phyloP scores from a whole-genome alignment of 2,113 vertebrate species.

The Benitochromis conjunctus region DNA sequence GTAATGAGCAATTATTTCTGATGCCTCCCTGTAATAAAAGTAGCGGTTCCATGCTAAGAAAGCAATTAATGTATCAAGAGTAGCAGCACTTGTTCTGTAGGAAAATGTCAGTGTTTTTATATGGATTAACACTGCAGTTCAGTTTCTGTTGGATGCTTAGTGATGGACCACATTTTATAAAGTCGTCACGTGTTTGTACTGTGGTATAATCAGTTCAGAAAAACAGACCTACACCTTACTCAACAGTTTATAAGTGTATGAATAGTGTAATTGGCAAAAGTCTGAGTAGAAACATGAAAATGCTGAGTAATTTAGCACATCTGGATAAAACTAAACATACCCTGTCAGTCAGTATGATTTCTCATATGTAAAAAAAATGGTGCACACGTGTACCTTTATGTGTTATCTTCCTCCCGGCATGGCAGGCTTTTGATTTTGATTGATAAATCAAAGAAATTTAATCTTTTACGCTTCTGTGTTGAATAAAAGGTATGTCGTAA shows the following conservation, averaged over 20 bases:
- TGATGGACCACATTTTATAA: no score
- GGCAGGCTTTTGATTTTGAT: not conserved
- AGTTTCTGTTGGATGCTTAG: not conserved
- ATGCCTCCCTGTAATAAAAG: not conserved
- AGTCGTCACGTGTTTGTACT: not conserved
- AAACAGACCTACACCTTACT: no score
- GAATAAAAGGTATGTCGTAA: not conserved
- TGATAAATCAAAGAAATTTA: not conserved
- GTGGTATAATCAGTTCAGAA: no score
- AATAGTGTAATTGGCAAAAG: no score
- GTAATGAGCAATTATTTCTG: not conserved
- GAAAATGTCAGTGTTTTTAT: not conserved
- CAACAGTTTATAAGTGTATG: no score
- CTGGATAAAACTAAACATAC: not conserved
- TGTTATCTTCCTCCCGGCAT: not conserved
- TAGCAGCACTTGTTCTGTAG: not conserved
- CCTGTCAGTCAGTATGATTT: not conserved
- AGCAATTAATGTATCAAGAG: not conserved
- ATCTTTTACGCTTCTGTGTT: not conserved
- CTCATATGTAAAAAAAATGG: not conserved
- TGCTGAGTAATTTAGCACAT: not conserved
- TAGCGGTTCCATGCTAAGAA: not conserved
- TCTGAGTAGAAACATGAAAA: no score
- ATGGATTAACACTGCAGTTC: not conserved
- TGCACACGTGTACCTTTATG: not conserved